A percentile compares a stretch with the other conserved stretches of the same genome.
Evolutionary conservation across 2,888 invertebrate genomes (phyloP).

Genomic region (Empis stercorea): DNA sequence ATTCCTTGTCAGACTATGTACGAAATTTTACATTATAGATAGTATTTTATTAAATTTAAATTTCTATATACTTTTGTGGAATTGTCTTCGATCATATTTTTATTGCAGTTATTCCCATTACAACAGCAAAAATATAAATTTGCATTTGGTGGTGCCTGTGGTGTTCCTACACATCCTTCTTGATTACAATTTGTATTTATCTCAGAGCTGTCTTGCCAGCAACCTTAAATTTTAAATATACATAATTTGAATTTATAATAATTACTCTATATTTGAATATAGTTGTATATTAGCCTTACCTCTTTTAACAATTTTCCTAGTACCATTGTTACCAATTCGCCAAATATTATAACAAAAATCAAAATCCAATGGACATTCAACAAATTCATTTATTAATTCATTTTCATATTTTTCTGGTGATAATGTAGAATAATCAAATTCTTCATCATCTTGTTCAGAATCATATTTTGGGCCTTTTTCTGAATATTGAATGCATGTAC

Average conservation of each 20-base stretch:
- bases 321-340: conserved; percentile 47
- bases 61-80: conserved; percentile 10
- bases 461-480: background rate
- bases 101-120: conserved; percentile 63
- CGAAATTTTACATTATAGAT: background rate
- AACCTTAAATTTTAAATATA: conserved; percentile 33
- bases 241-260: background rate
- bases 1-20: background rate
- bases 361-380: conserved; percentile 31
- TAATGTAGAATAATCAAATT: background rate
- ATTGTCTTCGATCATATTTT: conserved; percentile 23
- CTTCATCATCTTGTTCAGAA: background rate
- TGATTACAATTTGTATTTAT: conserved; percentile 41
- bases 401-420: background rate
- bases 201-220: conserved; percentile 42
- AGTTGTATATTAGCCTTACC: conserved; percentile 2
- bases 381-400: background rate
- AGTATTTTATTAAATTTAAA: background rate
- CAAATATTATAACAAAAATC: conserved; percentile 63
- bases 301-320: conserved; percentile 44
- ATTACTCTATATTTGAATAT: too few relatives aligned
- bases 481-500: background rate
- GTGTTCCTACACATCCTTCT: conserved; percentile 43
- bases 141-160: conserved; percentile 37
- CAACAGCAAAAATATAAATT: conserved; percentile 70